Evolutionary conservation across 1,140 invertebrate genomes (phyloP), one percentile per base, ranked within the genome.

Genomic region (Calephelis nemesis): DNA sequence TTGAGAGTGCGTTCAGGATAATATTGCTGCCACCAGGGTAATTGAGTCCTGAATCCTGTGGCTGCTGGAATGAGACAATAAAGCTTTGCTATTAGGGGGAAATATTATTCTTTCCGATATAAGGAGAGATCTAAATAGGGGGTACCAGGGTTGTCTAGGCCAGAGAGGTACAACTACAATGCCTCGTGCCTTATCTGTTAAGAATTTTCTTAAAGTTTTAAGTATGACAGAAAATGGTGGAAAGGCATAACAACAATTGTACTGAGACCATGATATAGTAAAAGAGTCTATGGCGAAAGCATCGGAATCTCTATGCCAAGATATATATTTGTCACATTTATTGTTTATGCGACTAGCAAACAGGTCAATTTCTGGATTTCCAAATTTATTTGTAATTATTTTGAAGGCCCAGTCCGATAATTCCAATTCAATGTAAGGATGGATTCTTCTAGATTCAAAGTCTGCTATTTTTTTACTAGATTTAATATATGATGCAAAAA

Each of bases 141-240:
- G 30, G 2, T 30, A 30, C 30, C 3, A 30, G 30, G 30, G 30
- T 30, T 30, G 30, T 1, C 1, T 30, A 30, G 30, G 30, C 30
- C 30, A 30, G 30, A 30, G 30, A 30, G 65, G 65, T 6, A 66
- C 65, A 42, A 58, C 65, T 0, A 66, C 13, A 45, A 66, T 66
- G 15, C 65, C 65, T 45, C 10, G 8, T 40, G 65, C 49, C 39
- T 66, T 52, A 39, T 66, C 50, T 7, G n/a, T 13, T 5, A 15
- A 11, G 15, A 66, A 45, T 60, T 58, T 58, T 47, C 39, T 54
- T 42, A 66, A 39, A 7, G n/a, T 7, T 58, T 58, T 66, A 42
- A 58, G 9, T 5, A 60, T 45, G 1, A 66, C 12, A 1, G 50
- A 42, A 54, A 66, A 54, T n/a, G 65, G 50, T 11, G 65, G 65